These are phyloP conservation scores for Microcaecilia unicolor DNA, from an alignment of 2,797 vertebrate species.

Conservation along the genomic window DNA sequence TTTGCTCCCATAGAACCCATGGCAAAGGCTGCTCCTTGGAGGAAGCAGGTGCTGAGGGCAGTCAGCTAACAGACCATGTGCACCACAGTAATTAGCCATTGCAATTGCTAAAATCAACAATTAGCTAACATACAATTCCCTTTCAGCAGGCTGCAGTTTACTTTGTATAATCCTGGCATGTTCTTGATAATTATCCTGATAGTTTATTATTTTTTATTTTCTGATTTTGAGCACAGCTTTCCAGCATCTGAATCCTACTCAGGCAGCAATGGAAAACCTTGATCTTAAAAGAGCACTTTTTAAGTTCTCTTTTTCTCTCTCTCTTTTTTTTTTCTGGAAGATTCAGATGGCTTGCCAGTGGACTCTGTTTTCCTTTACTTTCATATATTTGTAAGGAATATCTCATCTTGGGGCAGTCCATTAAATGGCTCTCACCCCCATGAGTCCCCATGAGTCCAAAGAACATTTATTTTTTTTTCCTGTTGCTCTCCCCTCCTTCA, in stretches of 20 bases:
- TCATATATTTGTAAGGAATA: too few species aligned
- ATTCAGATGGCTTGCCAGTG: too few species aligned
- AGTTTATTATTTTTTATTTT: conserved; percentile 82
- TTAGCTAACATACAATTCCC: conserved; percentile 99
- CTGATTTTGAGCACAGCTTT: conserved; percentile 74
- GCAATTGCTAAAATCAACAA: conserved; percentile 99
- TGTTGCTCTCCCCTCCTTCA: too few species aligned
- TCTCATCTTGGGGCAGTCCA: too few species aligned
- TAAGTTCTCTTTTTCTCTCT: too few species aligned
- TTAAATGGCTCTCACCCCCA: too few species aligned
- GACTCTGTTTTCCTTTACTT: too few species aligned
- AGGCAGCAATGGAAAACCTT: conserved; percentile 57
- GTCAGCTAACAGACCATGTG: conserved; percentile 98
- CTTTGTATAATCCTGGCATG: conserved; percentile 87
- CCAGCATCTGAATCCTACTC: conserved; percentile 56
- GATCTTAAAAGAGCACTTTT: too few species aligned
- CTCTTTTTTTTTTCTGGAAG: too few species aligned
- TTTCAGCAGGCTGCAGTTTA: conserved; percentile 80
- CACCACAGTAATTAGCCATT: conserved; percentile 92
- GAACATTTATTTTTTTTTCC: too few species aligned
- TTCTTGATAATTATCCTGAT: conserved; percentile 79
- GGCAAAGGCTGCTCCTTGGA: conserved; percentile 75
- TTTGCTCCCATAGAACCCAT: conserved; percentile 89
- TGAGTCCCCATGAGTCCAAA: too few species aligned
- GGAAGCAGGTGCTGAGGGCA: conserved; percentile 98